Conservation (phyloP, 2,113 vertebrate species). For the Hypocryptadius cinnamomeus region DNA sequence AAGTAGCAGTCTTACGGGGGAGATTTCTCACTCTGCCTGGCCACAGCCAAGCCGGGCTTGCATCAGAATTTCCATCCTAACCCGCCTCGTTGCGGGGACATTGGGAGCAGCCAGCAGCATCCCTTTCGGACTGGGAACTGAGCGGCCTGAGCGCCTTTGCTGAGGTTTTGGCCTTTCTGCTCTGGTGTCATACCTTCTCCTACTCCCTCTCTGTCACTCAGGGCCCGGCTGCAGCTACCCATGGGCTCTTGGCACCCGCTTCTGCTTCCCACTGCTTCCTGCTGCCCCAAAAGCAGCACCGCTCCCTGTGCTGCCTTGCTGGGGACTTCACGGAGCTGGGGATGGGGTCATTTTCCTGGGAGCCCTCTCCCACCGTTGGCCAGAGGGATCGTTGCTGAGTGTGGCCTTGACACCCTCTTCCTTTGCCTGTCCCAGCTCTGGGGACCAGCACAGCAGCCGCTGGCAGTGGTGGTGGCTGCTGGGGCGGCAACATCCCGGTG, state of each 20-base stretch:
- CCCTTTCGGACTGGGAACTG: background rate
- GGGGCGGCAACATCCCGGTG: fast-evolving
- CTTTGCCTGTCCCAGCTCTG: background rate
- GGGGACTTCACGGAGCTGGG: background rate
- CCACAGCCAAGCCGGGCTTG: background rate
- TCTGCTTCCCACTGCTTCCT: background rate
- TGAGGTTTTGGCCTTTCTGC: background rate
- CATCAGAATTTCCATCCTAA: conserved; percentile 12
- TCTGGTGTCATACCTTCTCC: background rate
- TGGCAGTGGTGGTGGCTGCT: background rate
- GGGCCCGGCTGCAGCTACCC: background rate
- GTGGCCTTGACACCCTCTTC: background rate
- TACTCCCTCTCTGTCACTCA: background rate
- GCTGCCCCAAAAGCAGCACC: background rate
- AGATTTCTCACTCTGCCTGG: background rate
- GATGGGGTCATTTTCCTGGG: background rate
- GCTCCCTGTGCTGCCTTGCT: fast-evolving
- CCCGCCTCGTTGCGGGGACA: background rate
- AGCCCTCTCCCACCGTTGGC: background rate
- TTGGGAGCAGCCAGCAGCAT: background rate
- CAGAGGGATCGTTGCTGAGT: conserved; percentile 13
- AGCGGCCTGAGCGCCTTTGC: background rate
- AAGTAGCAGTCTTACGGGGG: background rate
- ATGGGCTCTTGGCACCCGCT: fast-evolving
- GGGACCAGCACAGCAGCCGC: background rate